Evolutionary conservation across 2,113 vertebrate species (phyloP).

Genomic region (Balaenoptera acutorostrata): DNA sequence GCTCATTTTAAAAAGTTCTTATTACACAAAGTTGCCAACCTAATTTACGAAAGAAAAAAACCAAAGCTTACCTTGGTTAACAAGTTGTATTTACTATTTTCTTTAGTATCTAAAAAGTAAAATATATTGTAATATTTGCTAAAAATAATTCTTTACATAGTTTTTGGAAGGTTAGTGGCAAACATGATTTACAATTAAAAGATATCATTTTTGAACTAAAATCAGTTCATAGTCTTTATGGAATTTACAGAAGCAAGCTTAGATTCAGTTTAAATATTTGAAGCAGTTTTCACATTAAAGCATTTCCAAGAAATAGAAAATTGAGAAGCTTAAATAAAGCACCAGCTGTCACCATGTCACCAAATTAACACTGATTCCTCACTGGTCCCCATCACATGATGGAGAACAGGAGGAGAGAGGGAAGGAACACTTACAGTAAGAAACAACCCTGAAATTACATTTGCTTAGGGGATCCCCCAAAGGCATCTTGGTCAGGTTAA

Average conservation of each 20-base stretch:
- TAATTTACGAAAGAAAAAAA: background rate
- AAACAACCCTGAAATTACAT: slow-evolving; percentile 10
- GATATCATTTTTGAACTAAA: slow-evolving; percentile 12
- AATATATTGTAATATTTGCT: slow-evolving; percentile 37
- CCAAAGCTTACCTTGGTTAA: background rate
- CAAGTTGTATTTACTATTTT: slow-evolving; percentile 56
- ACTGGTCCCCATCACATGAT: background rate
- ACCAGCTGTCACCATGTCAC: background rate
- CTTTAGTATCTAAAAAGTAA: slow-evolving; percentile 40
- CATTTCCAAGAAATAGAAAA: slow-evolving; percentile 33
- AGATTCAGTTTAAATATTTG: background rate
- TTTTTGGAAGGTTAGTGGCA: slow-evolving; percentile 1
- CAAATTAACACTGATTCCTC: background rate
- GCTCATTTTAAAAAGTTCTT: background rate
- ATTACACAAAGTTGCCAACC: background rate
- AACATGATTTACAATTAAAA: slow-evolving; percentile 15
- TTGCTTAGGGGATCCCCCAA: slow-evolving; percentile 26
- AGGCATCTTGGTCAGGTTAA: slow-evolving; percentile 58
- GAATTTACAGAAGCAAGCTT: slow-evolving; percentile 10
- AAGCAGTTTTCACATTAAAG: slow-evolving; percentile 32
- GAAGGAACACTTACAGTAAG: background rate
- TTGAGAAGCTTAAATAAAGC: background rate
- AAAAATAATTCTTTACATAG: slow-evolving; percentile 53
- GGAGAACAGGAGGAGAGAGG: background rate
- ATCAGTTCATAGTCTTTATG: background rate